Evolutionary conservation across 53 echinoderm and acorn worm species (phyloP).

Genomic region (Echinometra lucunter): DNA sequence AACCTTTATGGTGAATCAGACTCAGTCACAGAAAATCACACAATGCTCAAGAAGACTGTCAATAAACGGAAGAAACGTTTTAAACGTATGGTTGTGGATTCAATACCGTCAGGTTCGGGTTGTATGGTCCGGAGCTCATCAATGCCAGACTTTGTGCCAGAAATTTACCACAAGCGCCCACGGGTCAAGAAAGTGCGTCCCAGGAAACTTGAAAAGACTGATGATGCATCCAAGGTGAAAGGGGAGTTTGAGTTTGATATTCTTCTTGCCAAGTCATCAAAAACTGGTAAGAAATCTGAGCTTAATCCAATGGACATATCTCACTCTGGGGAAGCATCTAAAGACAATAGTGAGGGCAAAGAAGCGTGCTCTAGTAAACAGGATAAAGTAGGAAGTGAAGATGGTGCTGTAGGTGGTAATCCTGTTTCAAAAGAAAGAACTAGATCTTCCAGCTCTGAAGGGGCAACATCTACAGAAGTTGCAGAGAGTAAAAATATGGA

Average conservation of each 20-base stretch:
- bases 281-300: not conserved
- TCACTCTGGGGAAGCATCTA: not conserved
- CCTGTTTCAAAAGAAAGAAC: conserved; percentile 61
- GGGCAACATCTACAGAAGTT: conserved; percentile 75
- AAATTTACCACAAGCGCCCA: conserved; percentile 78
- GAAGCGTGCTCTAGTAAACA: not conserved
- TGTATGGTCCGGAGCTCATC: conserved; percentile 74
- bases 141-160: conserved; percentile 80
- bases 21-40: conserved; percentile 90
- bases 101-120: conserved; percentile 45
- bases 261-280: conserved; percentile 50
- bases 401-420: not conserved
- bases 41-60: conserved; percentile 77
- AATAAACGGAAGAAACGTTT: conserved; percentile 83
- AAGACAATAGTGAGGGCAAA: not conserved
- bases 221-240: conserved; percentile 70
- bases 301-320: not conserved
- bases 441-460: conserved; percentile 87
- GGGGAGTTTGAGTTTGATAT: conserved; percentile 82
- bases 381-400: not conserved
- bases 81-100: conserved; percentile 88
- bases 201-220: conserved; percentile 71
- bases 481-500: conserved; percentile 79
- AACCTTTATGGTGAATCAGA: conserved; percentile 98
- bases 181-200: conserved; percentile 75